These are phyloP conservation scores for Ascaphus truei DNA, from an alignment of 2,113 vertebrate species.

Conservation along the genomic window DNA sequence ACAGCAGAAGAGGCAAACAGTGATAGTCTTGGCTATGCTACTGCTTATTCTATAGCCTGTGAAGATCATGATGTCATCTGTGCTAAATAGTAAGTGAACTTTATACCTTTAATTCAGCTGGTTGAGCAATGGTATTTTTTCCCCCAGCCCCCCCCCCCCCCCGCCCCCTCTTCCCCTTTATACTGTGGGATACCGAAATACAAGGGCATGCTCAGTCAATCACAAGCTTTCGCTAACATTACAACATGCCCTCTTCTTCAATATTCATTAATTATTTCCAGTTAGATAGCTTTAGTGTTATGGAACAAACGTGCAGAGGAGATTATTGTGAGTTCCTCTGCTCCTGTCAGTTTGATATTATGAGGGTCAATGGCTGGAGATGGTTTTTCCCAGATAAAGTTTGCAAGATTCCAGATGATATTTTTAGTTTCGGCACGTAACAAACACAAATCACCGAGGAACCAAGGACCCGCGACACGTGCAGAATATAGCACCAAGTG, in stretches of 20 bases:
- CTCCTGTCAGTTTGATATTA: neutral
- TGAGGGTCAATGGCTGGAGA: neutral
- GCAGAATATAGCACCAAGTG: too few relatives aligned
- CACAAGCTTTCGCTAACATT: conserved; percentile 40
- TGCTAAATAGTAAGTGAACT: conserved; percentile 52
- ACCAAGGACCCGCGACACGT: neutral
- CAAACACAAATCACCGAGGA: conserved; percentile 17
- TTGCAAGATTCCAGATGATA: conserved; percentile 4
- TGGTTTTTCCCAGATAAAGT: neutral
- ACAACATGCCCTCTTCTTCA: conserved; percentile 47
- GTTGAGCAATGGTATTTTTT: conserved; percentile 30
- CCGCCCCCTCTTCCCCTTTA: conserved; percentile 10
- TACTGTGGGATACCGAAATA: conserved; percentile 42
- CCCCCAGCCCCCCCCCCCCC: too few relatives aligned
- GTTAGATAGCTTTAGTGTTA: neutral
- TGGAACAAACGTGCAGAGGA: conserved; percentile 4
- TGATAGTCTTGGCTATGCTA: neutral
- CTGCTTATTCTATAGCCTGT: conserved; percentile 31
- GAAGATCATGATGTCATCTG: conserved; percentile 33
- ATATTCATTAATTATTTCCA: conserved; percentile 47
- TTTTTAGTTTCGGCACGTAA: conserved; percentile 14
- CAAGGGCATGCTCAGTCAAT: conserved; percentile 45
- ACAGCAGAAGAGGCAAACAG: neutral
- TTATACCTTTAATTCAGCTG: conserved; percentile 45
- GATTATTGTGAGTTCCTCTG: conserved; percentile 15